A percentile compares a stretch with the other conserved stretches of the same genome.
phyloP scores from a whole-genome alignment of 2,113 vertebrate genomes.

The Ornithorhynchus anatinus region DNA sequence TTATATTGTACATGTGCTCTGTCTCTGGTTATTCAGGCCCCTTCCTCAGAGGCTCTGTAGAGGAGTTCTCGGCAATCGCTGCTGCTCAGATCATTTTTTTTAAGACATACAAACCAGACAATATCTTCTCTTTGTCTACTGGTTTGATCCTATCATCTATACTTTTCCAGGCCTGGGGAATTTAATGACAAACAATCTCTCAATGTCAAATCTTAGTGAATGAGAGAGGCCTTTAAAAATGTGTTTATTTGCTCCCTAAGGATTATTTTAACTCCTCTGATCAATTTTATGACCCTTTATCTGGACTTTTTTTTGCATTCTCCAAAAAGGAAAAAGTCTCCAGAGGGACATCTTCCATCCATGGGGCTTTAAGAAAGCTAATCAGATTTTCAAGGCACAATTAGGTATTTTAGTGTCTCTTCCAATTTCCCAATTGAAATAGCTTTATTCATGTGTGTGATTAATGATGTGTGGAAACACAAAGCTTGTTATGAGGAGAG shows the following conservation, averaged over 20 bases:
- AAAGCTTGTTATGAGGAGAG: too few relatives aligned
- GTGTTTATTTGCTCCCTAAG: slow-evolving; percentile 1
- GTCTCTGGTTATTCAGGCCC: not conserved
- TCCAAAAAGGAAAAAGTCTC: slow-evolving; percentile 31
- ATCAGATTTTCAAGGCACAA: slow-evolving; percentile 39
- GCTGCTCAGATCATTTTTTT: not conserved
- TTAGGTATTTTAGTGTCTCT: slow-evolving; percentile 35
- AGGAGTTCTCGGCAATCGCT: not conserved
- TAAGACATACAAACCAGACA: slow-evolving; percentile 2
- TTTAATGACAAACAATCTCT: slow-evolving; percentile 1
- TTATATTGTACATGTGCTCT: not conserved
- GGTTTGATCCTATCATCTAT: slow-evolving; percentile 16
- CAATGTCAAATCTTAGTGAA: slow-evolving; percentile 22
- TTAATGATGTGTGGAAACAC: too few relatives aligned
- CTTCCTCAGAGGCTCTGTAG: not conserved
- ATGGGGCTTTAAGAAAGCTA: slow-evolving; percentile 39
- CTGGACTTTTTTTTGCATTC: slow-evolving; percentile 16
- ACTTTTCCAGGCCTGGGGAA: not conserved
- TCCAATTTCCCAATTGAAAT: slow-evolving; percentile 37
- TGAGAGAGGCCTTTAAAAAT: too few relatives aligned
- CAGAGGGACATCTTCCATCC: slow-evolving; percentile 36
- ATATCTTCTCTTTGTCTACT: not conserved
- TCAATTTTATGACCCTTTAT: slow-evolving; percentile 20
- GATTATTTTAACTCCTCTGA: slow-evolving; percentile 11
- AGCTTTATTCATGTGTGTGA: slow-evolving; percentile 26